Evolutionary conservation across 1,140 invertebrate genomes (phyloP).

Genomic region (Leptinotarsa undecemlineata): DNA sequence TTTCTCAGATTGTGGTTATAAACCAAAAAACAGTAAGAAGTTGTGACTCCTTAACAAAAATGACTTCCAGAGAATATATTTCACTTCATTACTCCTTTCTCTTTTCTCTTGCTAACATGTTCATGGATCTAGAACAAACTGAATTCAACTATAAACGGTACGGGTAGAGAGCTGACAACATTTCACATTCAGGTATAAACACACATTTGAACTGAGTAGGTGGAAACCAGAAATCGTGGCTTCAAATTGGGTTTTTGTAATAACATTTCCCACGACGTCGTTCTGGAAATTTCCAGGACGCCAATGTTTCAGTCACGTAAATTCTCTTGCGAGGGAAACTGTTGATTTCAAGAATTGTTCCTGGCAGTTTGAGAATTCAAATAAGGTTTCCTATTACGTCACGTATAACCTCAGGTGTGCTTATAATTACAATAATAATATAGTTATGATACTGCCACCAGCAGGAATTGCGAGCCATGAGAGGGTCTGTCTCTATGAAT

Average conservation of each 20-base stretch:
- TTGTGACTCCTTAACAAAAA: no score
- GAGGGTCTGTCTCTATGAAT: constrained; percentile 9
- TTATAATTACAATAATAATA: constrained; percentile 38
- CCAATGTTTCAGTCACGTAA: background rate
- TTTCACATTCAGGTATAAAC: no score
- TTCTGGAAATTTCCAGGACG: background rate
- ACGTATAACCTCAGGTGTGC: constrained; percentile 30
- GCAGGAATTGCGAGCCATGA: constrained; percentile 7
- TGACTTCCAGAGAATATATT: no score
- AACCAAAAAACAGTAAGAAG: no score
- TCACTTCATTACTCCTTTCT: no score
- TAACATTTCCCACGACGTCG: background rate
- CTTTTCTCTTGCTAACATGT: background rate
- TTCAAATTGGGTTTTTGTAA: no score
- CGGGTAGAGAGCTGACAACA: background rate
- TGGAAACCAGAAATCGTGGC: no score
- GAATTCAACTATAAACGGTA: background rate
- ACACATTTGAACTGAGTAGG: no score
- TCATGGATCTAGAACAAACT: background rate
- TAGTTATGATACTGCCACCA: constrained; percentile 30
- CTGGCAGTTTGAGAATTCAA: constrained; percentile 27
- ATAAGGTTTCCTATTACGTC: constrained; percentile 33
- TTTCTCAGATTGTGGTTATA: no score
- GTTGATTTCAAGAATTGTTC: constrained; percentile 37
- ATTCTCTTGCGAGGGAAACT: constrained; percentile 17